These are phyloP conservation scores for Misgurnus mizolepis DNA, from an alignment of 2,113 vertebrate species.

Conservation along the genomic window DNA sequence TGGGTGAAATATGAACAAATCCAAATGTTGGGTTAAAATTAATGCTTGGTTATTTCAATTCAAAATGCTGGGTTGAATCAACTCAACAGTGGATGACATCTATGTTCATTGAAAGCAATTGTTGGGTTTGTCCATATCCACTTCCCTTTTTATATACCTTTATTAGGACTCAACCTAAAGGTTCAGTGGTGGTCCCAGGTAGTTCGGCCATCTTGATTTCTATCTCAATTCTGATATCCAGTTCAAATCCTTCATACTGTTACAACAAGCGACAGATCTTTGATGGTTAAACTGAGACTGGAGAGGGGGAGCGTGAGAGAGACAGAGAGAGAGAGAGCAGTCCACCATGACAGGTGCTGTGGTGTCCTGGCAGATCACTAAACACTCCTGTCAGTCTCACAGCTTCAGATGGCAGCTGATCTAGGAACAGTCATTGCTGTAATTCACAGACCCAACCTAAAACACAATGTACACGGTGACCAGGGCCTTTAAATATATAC, in stretches of 20 bases:
- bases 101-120: no score
- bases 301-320: conserved; percentile 23
- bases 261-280: conserved; percentile 31
- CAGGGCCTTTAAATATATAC: conserved; percentile 5
- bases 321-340: conserved; percentile 60
- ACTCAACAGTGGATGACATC: no score
- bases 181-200: neutral
- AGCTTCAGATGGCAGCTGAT: conserved; percentile 47
- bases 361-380: conserved; percentile 46
- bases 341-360: conserved; percentile 37
- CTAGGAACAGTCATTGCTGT: conserved; percentile 39
- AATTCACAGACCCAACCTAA: conserved; percentile 25
- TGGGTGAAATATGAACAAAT: no score
- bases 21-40: no score
- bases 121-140: neutral
- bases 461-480: neutral
- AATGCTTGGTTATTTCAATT: no score
- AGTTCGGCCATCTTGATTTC: conserved; percentile 37
- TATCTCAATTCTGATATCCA: conserved; percentile 19
- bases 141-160: neutral
- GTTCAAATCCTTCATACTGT: conserved; percentile 29
- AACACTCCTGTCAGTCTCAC: conserved; percentile 44
- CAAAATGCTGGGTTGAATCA: no score
- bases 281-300: conserved; percentile 42
- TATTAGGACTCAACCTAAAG: neutral